phyloP scores from a whole-genome alignment of 2,888 invertebrate species.

The Diachrysia chrysitis region DNA sequence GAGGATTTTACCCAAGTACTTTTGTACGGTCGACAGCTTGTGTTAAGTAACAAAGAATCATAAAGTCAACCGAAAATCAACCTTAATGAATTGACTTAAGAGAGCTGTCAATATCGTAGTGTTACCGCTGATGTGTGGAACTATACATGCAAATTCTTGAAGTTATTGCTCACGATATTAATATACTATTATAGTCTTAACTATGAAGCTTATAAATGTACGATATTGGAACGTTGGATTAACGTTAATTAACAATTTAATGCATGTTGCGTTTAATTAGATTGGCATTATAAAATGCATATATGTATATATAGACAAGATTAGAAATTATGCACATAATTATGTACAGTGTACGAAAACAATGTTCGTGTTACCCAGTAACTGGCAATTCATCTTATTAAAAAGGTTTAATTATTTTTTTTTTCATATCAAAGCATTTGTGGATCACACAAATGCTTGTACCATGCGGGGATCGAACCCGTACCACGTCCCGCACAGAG shows the following conservation, averaged over 20 bases:
- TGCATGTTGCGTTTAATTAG: neutral
- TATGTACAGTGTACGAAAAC: too few species aligned
- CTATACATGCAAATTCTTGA: neutral
- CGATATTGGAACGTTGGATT: neutral
- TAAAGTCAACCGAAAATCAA: neutral
- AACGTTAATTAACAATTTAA: constrained; percentile 1
- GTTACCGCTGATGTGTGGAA: neutral
- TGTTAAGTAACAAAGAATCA: neutral
- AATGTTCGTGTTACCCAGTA: too few species aligned
- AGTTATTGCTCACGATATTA: neutral
- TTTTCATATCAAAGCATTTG: too few species aligned
- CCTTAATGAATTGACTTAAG: neutral
- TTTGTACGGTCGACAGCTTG: neutral
- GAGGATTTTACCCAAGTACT: constrained; percentile 1
- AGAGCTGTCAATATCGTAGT: neutral
- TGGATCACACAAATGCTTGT: too few species aligned
- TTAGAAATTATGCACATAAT: too few species aligned
- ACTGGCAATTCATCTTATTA: too few species aligned
- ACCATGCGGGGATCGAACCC: too few species aligned
- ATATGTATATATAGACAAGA: neutral
- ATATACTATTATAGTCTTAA: neutral
- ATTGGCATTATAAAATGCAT: neutral
- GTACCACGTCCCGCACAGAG: too few species aligned
- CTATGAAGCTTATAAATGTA: neutral
- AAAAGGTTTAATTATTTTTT: too few species aligned